These are phyloP conservation scores for Pseudeuparius sepicola DNA, from an alignment of 2,888 invertebrate species.

Conservation along the genomic window DNA sequence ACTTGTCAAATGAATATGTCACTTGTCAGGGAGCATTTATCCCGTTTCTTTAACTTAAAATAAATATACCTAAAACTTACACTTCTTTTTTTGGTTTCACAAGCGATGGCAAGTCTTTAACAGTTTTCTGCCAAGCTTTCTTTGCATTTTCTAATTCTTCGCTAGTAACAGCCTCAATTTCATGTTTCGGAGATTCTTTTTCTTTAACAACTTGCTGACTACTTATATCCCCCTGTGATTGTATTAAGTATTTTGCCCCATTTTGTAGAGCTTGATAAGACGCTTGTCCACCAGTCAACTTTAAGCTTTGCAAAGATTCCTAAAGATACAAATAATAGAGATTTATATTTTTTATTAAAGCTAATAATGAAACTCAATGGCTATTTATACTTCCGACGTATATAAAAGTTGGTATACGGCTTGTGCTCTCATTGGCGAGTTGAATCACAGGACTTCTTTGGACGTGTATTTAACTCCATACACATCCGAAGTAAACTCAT, in stretches of 20 bases:
- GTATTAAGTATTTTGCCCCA: constrained; percentile 31
- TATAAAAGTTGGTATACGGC: too few relatives aligned
- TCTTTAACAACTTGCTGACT: constrained; percentile 16
- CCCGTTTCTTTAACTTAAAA: too few relatives aligned
- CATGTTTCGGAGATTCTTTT: constrained; percentile 37
- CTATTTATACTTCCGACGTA: too few relatives aligned
- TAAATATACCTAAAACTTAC: too few relatives aligned
- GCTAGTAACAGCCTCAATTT: constrained; percentile 40
- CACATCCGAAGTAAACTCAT: too few relatives aligned
- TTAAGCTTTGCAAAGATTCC: constrained; percentile 35
- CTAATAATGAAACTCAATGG: too few relatives aligned
- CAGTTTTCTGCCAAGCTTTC: constrained; percentile 47
- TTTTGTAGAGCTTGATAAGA: constrained; percentile 32
- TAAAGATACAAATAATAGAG: constrained; percentile 19
- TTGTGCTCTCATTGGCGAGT: too few relatives aligned
- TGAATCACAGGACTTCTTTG: too few relatives aligned
- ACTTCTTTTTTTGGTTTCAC: constrained; percentile 37
- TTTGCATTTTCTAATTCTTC: constrained; percentile 53
- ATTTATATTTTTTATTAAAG: too few relatives aligned
- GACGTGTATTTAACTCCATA: too few relatives aligned
- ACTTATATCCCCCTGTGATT: constrained; percentile 6
- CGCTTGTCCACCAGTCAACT: constrained; percentile 25
- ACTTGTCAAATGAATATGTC: too few relatives aligned
- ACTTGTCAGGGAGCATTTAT: too few relatives aligned
- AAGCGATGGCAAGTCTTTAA: constrained; percentile 36